These are phyloP conservation scores for Morone chrysops DNA, from an alignment of 2,113 vertebrate genomes.

Conservation along the genomic window DNA sequence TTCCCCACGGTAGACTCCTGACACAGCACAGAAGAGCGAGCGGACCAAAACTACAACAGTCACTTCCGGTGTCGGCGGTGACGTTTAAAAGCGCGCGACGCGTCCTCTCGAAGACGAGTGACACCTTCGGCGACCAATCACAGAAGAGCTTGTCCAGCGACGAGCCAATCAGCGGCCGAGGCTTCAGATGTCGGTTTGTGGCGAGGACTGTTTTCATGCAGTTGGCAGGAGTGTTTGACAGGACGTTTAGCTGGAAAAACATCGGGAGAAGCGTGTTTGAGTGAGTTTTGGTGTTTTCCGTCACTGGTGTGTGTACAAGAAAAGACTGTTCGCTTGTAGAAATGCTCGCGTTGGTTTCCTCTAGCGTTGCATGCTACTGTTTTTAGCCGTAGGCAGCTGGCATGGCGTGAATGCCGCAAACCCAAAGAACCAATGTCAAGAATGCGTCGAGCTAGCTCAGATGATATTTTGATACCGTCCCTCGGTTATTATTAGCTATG, in stretches of 20 bases:
- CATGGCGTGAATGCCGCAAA: slow-evolving; percentile 62
- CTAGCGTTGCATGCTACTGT: slow-evolving; percentile 51
- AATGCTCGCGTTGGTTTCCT: neutral
- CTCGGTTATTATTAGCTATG: slow-evolving; percentile 57
- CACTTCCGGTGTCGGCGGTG: neutral
- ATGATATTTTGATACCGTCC: slow-evolving; percentile 26
- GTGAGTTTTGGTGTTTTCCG: neutral
- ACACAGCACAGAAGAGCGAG: fast-evolving
- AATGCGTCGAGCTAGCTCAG: slow-evolving; percentile 47
- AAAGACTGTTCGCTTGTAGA: neutral
- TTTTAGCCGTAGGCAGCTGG: slow-evolving; percentile 60
- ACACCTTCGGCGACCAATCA: slow-evolving; percentile 50
- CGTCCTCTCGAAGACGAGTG: slow-evolving; percentile 23
- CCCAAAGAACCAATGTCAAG: slow-evolving; percentile 51
- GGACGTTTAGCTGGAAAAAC: neutral
- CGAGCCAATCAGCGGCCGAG: slow-evolving; percentile 48
- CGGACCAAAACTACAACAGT: slow-evolving; percentile 62
- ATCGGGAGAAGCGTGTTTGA: neutral
- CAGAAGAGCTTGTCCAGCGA: fast-evolving
- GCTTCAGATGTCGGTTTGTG: slow-evolving; percentile 17
- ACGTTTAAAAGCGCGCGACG: slow-evolving; percentile 51
- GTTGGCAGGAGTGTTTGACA: slow-evolving; percentile 33
- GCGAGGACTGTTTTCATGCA: slow-evolving; percentile 71
- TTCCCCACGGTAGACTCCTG: fast-evolving
- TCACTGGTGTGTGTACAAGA: neutral